Conservation (phyloP, 2,888 invertebrate genomes). For the Asteroscopus sphinx region DNA sequence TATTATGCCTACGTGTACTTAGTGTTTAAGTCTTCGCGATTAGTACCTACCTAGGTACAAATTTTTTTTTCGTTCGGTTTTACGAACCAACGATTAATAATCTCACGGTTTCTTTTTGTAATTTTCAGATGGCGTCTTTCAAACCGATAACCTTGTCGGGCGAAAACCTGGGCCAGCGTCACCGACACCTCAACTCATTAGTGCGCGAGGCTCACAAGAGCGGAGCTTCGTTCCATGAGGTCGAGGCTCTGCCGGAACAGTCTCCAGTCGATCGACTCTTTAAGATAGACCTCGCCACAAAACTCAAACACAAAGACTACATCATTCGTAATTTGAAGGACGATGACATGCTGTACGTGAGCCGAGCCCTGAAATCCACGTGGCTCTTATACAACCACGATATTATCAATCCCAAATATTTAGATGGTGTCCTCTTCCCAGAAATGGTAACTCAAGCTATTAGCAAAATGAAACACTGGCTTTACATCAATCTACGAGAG, state of each 20-base stretch:
- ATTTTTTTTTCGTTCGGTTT: too few relatives aligned
- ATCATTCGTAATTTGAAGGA: slow-evolving; percentile 72
- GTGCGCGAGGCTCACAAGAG: slow-evolving; percentile 56
- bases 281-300: slow-evolving; percentile 77
- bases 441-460: slow-evolving; percentile 73
- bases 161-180: slow-evolving; percentile 69
- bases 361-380: slow-evolving; percentile 71
- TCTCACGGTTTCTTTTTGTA: too few relatives aligned
- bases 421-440: slow-evolving; percentile 72
- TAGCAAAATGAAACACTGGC: slow-evolving; percentile 70
- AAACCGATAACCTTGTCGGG: slow-evolving; percentile 67
- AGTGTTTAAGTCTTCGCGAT: too few relatives aligned
- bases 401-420: slow-evolving; percentile 70
- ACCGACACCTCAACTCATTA: slow-evolving; percentile 66
- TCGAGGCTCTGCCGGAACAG: slow-evolving; percentile 59
- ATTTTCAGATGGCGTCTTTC: slow-evolving; percentile 60
- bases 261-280: slow-evolving; percentile 71
- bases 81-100: too few relatives aligned
- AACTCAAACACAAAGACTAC: slow-evolving; percentile 67
- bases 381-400: slow-evolving; percentile 73
- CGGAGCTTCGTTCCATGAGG: slow-evolving; percentile 31
- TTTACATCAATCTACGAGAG: slow-evolving; percentile 62
- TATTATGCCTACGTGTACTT: too few relatives aligned
- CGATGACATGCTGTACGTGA: slow-evolving; percentile 77
- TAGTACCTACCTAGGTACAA: too few relatives aligned